Evolutionary conservation across 2,797 vertebrate genomes (phyloP), one percentile per base, ranked within the genome.

Genomic region (Alfaro cultratus): DNA sequence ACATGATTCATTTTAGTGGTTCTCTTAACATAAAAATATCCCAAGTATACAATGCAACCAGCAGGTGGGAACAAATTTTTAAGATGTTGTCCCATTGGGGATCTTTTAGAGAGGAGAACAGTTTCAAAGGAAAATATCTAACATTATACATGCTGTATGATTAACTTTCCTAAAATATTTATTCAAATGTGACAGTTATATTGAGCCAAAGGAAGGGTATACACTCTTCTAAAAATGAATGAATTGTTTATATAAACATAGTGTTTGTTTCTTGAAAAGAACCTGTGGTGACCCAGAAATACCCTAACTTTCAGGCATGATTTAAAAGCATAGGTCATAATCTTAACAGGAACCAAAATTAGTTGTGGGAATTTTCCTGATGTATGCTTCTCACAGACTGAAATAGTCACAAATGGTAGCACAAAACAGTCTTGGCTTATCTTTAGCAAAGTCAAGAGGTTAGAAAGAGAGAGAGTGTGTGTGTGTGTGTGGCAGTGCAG

Each of bases 11-110:
- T 39, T 31, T 36, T 68, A 41, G 18, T 23, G 18, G 62, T 12
- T 23, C 4, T 68, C 34, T 12, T 68, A 41, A 21, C 36, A 23
- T 68, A 68, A 67, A 60, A 34, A 64, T 36, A 34, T 21, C 31
- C 16, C 60, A 64, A 31, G 16, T 36, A 21, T 21, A 10, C 31
- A 64, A 64, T 21, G 15, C 31, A 64, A 64, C 31, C 60, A 64
- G 31, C 7, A 8, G 15, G 31, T 36, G 13, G 31, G 31, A 64
- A 8, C 36, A 76, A 82, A 94, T 95, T 96, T 21, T 64, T 83
- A 49, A 46, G 1, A 92, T 92, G 86, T 86, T 92, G 86, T 86
- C 96, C 95, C 88, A 95, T 94, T 95, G 91, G 41, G 78, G 36
- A 76, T 85, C 74, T 83, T 78, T 84, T 51, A 88, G 64, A 87